A percentile compares a stretch with the other conserved stretches of the same genome.
These are phyloP conservation scores for Pentamera pediparva DNA, from an alignment of 53 echinoderm and acorn worm species.

Conservation along the genomic window DNA sequence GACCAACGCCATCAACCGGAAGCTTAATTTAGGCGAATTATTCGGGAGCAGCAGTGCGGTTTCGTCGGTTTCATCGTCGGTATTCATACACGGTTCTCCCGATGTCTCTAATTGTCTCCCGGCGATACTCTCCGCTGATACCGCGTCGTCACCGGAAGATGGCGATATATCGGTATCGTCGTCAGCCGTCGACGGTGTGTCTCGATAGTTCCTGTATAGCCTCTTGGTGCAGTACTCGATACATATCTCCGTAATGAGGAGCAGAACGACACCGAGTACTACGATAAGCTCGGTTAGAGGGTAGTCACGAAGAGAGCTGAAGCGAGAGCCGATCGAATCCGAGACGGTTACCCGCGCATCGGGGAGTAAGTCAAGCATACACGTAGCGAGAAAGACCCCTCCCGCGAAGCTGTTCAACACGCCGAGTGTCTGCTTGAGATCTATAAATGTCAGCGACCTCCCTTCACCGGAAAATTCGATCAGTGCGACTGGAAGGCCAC, in stretches of 20 bases:
- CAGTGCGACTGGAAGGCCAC: background rate
- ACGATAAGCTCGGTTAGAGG: constrained; percentile 34
- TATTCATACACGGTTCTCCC: no score
- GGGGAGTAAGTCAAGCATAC: constrained; percentile 54
- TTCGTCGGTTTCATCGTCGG: constrained; percentile 19
- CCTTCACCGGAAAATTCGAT: background rate
- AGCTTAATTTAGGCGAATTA: no score
- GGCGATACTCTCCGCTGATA: no score
- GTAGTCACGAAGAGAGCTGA: background rate
- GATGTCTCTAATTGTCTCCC: no score
- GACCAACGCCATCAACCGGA: constrained; percentile 26
- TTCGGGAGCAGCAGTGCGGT: background rate
- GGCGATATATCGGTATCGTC: no score
- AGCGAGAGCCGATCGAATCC: background rate
- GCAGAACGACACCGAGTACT: constrained; percentile 22
- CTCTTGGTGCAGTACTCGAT: constrained; percentile 13
- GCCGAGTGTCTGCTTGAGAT: constrained; percentile 23
- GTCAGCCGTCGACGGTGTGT: background rate
- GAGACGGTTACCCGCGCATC: constrained; percentile 29
- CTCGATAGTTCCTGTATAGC: background rate
- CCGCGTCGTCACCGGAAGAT: no score
- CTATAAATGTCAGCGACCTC: background rate
- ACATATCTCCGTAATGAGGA: constrained; percentile 28
- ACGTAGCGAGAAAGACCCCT: constrained; percentile 58
- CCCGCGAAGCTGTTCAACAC: constrained; percentile 59